These are phyloP conservation scores for Neoascia interrupta DNA, from an alignment of 2,888 invertebrate genomes.

Conservation along the genomic window DNA sequence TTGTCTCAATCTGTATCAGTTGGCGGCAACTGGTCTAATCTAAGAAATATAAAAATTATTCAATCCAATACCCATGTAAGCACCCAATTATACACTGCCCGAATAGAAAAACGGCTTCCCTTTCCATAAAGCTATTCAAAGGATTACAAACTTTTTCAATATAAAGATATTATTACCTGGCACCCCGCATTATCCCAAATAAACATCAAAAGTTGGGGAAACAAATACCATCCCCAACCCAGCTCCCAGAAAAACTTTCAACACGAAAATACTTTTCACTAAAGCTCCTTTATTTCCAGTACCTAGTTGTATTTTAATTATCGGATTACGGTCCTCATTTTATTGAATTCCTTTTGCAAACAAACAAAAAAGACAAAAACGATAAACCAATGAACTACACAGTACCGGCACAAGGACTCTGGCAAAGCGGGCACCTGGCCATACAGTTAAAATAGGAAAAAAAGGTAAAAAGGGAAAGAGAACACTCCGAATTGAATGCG, in stretches of 20 bases:
- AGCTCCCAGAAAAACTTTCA: constrained; percentile 2
- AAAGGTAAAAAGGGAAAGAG: constrained; percentile 13
- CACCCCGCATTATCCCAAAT: constrained; percentile 33
- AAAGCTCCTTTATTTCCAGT: constrained; percentile 8
- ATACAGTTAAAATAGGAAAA: neutral
- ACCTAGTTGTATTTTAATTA: constrained; percentile 62
- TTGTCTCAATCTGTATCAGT: too few species aligned
- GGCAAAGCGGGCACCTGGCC: constrained; percentile 16
- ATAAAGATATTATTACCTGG: constrained; percentile 10
- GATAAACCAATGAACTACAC: constrained; percentile 62
- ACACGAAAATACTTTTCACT: constrained; percentile 41
- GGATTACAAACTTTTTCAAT: constrained; percentile 47
- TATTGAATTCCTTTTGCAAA: constrained; percentile 57
- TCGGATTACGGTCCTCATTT: constrained; percentile 62
- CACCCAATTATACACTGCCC: too few species aligned
- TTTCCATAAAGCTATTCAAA: neutral
- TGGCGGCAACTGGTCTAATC: too few species aligned
- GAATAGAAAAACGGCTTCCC: too few species aligned
- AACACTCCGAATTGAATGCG: constrained; percentile 53
- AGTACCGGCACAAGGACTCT: constrained; percentile 26
- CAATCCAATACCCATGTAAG: too few species aligned
- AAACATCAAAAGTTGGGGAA: constrained; percentile 20
- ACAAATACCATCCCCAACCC: neutral
- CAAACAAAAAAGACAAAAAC: constrained; percentile 36
- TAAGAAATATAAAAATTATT: too few species aligned